phyloP scores from a whole-genome alignment of 2,797 vertebrate genomes.

The Garrulus glandarius region DNA sequence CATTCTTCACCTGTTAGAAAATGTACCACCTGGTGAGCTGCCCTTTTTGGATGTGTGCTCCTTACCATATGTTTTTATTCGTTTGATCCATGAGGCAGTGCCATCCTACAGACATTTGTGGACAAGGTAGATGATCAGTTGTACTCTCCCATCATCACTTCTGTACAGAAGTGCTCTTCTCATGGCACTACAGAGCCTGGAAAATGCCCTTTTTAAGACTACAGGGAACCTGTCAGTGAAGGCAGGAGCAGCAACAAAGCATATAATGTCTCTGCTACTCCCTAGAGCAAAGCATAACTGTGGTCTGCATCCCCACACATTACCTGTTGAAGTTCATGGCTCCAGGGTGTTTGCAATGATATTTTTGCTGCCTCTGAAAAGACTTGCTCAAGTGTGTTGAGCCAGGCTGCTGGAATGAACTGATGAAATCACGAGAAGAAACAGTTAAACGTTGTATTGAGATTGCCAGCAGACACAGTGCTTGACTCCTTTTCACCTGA shows the following conservation, averaged over 20 bases:
- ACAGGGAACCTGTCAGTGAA: not conserved
- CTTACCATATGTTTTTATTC: not conserved
- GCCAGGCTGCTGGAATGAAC: not conserved
- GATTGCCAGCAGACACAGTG: not conserved
- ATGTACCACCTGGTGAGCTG: not conserved
- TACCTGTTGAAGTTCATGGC: not conserved
- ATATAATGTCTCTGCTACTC: not conserved
- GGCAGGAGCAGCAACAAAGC: not conserved
- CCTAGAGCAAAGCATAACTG: not conserved
- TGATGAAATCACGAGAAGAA: conserved; percentile 2
- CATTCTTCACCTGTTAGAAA: not conserved
- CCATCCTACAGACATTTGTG: not conserved
- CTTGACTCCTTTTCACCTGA: not conserved
- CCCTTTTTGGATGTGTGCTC: not conserved
- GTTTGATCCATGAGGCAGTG: not conserved
- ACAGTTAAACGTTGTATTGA: not conserved
- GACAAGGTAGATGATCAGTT: not conserved
- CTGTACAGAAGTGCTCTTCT: not conserved
- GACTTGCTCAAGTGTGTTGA: conserved; percentile 12
- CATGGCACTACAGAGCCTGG: not conserved
- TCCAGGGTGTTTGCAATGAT: not conserved
- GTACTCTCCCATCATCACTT: not conserved
- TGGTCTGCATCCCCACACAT: not conserved
- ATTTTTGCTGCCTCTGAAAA: conserved; percentile 40
- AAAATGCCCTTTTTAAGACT: not conserved